Base-by-base conservation (phyloP, 2,888 invertebrate genomes). In the Limenitis camilla region DNA sequence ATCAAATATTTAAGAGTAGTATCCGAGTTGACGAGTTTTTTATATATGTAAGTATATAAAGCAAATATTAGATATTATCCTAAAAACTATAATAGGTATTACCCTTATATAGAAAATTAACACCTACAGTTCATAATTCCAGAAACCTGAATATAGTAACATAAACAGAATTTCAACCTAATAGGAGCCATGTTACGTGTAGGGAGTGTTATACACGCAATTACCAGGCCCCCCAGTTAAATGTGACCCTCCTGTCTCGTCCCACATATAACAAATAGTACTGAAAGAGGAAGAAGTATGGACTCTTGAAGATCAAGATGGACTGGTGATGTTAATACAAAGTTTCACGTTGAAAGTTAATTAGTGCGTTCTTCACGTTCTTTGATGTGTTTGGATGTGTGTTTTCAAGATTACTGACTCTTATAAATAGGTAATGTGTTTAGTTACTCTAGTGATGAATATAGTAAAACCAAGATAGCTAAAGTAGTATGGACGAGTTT, bases 321-420 rank as follows among this genome's bases (percentile, higher is more conserved):
- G 66, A 72, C 70, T 78, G 80, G 84, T 68, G 65, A 61, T 65
- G 67, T 65, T 66, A 72, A 66, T 73, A 68, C 77, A 66, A 81
- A 85, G 86, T 85, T 87, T 82, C 85, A 82, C 79, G 82, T 81
- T 81, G 76, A 74, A 78, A 82, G 78, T 84, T 87, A 87, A 87
- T 87, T 86, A 85, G 84, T 84, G 82, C 82, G 82, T 80, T 75
- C 78, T 75, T 77, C 75, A 77, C 80, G 79, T 82, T 78, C 81
- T 72, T 69, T 65, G 68, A 68, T 74, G 73, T 77, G 73, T 78
- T 77, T 76, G 70, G 72, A 68, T 72, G 72, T 76, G 70, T 75
- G 74, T 72, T 68, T 61, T 68, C 62, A 67, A 75, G 74, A 77
- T 78, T 71, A 72, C 68, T 70, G 61, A 68, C 68, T 62, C 63